Evolutionary conservation across 2,888 invertebrate species (phyloP).

Genomic region (Drosophila merina): DNA sequence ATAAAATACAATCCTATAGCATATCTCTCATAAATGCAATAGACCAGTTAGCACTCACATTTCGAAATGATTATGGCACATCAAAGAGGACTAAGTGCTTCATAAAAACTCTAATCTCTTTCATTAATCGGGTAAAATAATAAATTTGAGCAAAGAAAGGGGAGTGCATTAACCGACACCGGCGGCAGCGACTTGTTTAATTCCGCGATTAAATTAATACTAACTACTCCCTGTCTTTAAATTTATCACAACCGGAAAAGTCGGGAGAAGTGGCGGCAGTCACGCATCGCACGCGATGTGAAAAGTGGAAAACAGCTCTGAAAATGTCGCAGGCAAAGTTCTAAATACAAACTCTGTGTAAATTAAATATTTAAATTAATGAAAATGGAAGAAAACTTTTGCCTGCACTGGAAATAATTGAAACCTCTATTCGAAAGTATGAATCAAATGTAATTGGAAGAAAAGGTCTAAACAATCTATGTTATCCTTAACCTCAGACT

Average conservation of each 20-base stretch:
- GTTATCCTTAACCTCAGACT: too few relatives aligned
- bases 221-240: slow-evolving; percentile 57
- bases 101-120: slow-evolving; percentile 26
- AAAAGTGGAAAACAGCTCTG: slow-evolving; percentile 31
- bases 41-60: slow-evolving; percentile 14
- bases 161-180: slow-evolving; percentile 64
- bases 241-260: slow-evolving; percentile 45
- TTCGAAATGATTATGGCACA: slow-evolving; percentile 13
- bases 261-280: slow-evolving; percentile 52
- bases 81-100: slow-evolving; percentile 26
- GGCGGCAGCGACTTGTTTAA: slow-evolving; percentile 54
- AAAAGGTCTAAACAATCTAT: too few relatives aligned
- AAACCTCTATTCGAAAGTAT: too few relatives aligned
- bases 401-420: neutral
- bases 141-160: slow-evolving; percentile 25
- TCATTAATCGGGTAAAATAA: slow-evolving; percentile 19
- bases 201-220: slow-evolving; percentile 69
- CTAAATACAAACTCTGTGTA: slow-evolving; percentile 49
- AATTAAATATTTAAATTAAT: slow-evolving; percentile 69
- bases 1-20: too few relatives aligned
- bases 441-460: too few relatives aligned
- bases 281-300: slow-evolving; percentile 58
- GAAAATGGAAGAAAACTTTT: slow-evolving; percentile 33
- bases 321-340: slow-evolving; percentile 36
- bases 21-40: slow-evolving; percentile 2